These are phyloP conservation scores for Drosophila flavopinicola DNA, from an alignment of 2,888 invertebrate genomes.

Conservation along the genomic window DNA sequence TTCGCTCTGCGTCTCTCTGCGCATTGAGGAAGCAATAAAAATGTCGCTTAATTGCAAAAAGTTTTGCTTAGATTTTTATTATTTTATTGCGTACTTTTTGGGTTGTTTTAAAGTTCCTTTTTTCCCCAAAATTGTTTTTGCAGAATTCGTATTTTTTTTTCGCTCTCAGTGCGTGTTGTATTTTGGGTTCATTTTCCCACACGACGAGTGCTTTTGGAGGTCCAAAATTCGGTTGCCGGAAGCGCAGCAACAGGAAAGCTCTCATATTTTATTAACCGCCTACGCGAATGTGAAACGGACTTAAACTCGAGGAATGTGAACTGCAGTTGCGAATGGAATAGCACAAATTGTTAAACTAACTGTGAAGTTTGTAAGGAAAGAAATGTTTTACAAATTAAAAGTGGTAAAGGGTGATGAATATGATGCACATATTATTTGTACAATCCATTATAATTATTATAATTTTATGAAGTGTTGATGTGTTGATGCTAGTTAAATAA, in stretches of 20 bases:
- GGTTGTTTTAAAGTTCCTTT: constrained; percentile 33
- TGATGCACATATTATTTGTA: no score
- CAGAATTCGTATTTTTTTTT: neutral
- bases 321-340: constrained; percentile 30
- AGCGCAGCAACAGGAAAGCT: constrained; percentile 41
- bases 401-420: no score
- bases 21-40: constrained; percentile 72
- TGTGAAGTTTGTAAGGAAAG: neutral
- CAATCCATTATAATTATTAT: no score
- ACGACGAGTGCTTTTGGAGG: constrained; percentile 21
- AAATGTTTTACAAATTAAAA: no score
- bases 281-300: neutral
- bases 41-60: constrained; percentile 79
- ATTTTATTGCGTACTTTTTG: constrained; percentile 69
- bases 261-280: constrained; percentile 56
- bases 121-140: neutral
- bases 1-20: constrained; percentile 9
- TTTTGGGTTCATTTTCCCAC: constrained; percentile 42
- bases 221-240: constrained; percentile 35
- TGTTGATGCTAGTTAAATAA: no score
- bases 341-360: constrained; percentile 1
- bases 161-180: constrained; percentile 43
- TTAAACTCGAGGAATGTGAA: constrained; percentile 11
- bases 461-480: no score
- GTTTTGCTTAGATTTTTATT: constrained; percentile 76